Percentiles rank a stretch among this genome's conserved stretches.
These are phyloP conservation scores for Drosophila pullipes DNA, from an alignment of 2,888 invertebrate genomes.

Conservation along the genomic window DNA sequence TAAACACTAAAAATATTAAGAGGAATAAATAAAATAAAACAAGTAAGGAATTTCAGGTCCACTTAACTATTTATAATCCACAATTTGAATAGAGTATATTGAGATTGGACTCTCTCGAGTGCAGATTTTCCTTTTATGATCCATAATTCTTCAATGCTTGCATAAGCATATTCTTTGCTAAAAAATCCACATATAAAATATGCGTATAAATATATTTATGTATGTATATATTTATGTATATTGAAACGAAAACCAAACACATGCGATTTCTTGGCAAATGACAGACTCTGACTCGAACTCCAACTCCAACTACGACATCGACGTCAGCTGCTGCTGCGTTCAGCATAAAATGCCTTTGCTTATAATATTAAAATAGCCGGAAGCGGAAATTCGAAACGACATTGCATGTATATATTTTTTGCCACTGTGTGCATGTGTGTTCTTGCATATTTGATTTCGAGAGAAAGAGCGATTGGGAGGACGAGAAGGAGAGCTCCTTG, in stretches of 20 bases:
- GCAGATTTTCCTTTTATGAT: conserved; percentile 20
- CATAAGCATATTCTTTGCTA: conserved; percentile 61
- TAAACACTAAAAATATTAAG: not conserved
- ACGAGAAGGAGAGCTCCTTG: conserved; percentile 39
- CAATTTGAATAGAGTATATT: not conserved
- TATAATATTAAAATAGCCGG: conserved; percentile 81
- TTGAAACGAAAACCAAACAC: conserved; percentile 18
- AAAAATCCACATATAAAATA: not conserved
- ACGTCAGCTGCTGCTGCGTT: conserved; percentile 62
- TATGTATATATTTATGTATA: not conserved
- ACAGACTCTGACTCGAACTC: conserved; percentile 23
- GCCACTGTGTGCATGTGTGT: conserved; percentile 21
- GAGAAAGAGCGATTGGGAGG: conserved; percentile 9
- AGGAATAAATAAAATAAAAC: not conserved
- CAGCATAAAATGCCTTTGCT: conserved; percentile 79
- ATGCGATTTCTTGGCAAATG: conserved; percentile 50
- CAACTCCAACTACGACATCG: conserved; percentile 6
- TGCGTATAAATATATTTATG: not conserved
- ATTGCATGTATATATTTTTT: conserved; percentile 57
- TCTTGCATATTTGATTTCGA: conserved; percentile 70
- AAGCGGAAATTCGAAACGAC: conserved; percentile 80
- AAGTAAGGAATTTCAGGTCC: not conserved
- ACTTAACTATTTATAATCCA: not conserved
- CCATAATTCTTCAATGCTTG: conserved; percentile 60
- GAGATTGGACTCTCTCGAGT: not conserved